These are phyloP conservation scores for Todiramphus saurophagus DNA, from an alignment of 2,113 vertebrate genomes.

Conservation along the genomic window DNA sequence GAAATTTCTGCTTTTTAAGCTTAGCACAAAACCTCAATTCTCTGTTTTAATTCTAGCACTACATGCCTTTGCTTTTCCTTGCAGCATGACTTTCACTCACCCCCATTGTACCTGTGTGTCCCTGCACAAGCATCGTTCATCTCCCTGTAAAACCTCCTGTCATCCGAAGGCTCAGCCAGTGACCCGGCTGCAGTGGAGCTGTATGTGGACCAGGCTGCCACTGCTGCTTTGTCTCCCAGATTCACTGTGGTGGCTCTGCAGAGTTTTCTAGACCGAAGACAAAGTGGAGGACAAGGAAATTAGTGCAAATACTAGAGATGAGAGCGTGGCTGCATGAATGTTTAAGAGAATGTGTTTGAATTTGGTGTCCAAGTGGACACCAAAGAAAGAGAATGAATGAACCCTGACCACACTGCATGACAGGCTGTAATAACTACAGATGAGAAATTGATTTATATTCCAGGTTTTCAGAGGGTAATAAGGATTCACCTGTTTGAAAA, in stretches of 20 bases:
- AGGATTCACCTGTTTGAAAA: neutral
- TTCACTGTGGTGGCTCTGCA: neutral
- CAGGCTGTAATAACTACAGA: constrained; percentile 21
- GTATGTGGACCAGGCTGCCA: rapidly evolving
- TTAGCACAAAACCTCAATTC: neutral
- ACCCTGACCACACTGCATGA: neutral
- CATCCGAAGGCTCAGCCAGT: rapidly evolving
- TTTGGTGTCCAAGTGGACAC: neutral
- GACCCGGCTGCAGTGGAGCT: neutral
- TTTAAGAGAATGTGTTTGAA: neutral
- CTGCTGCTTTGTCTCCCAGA: neutral
- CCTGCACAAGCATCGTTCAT: rapidly evolving
- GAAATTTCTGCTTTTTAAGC: neutral
- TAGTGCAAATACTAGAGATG: neutral
- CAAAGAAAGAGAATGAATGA: neutral
- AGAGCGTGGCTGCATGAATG: rapidly evolving
- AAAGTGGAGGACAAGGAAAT: neutral
- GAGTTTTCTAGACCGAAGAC: neutral
- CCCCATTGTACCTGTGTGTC: rapidly evolving
- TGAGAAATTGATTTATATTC: constrained; percentile 11
- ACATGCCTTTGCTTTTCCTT: neutral
- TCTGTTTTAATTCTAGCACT: neutral
- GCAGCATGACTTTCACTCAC: neutral
- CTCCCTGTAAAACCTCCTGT: neutral
- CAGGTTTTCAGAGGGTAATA: constrained; percentile 13